A percentile compares a stretch with the other conserved stretches of the same genome.
phyloP scores from a whole-genome alignment of 2,797 vertebrate genomes.

The Myotis pilosus region DNA sequence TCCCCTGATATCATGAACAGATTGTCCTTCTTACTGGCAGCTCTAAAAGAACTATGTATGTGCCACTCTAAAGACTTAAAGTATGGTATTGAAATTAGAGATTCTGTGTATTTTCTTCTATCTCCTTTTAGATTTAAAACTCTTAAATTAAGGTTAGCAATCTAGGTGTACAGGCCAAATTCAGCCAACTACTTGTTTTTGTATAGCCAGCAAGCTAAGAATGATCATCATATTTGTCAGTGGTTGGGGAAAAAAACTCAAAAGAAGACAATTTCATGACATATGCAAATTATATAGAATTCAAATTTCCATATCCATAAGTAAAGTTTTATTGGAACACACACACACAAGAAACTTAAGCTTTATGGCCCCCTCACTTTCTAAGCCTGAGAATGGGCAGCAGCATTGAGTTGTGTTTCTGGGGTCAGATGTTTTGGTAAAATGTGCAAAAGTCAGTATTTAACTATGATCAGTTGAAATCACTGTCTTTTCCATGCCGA shows the following conservation, averaged over 20 bases:
- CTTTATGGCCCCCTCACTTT: background rate
- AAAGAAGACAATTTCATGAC: background rate
- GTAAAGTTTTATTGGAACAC: background rate
- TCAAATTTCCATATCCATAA: background rate
- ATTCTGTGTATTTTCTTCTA: background rate
- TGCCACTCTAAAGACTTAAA: background rate
- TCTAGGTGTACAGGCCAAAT: background rate
- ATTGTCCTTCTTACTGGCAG: background rate
- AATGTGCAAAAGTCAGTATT: background rate
- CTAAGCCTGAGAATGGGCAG: background rate
- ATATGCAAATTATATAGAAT: background rate
- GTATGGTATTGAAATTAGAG: background rate
- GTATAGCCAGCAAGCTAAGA: background rate
- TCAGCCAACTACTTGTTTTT: background rate
- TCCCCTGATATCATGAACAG: background rate
- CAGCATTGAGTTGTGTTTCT: background rate
- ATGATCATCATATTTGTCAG: background rate
- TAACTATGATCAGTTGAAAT: background rate
- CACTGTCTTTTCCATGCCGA: background rate
- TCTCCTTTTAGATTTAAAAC: background rate
- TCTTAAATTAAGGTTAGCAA: background rate
- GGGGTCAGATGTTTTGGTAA: background rate
- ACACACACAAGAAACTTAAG: background rate
- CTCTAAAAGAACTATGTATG: background rate
- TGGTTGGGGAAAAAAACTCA: background rate